A percentile compares a stretch with the other conserved stretches of the same genome.
phyloP scores from a whole-genome alignment of 2,113 vertebrate genomes.

The Globicephala melas region DNA sequence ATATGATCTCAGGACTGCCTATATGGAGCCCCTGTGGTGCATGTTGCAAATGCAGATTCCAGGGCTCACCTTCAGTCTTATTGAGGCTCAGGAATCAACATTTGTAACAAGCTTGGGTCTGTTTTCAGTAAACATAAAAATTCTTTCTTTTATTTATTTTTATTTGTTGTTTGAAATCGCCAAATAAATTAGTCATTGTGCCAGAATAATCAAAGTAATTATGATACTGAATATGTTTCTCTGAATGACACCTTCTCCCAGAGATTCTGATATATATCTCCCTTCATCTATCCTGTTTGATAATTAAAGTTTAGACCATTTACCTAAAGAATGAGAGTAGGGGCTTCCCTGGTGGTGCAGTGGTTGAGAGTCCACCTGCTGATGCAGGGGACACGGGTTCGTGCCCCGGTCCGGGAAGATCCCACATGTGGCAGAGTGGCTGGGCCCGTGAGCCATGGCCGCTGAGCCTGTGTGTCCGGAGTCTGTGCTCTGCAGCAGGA shows the following conservation, averaged over 20 bases:
- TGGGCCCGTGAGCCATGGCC: too few species aligned
- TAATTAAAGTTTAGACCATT: neutral
- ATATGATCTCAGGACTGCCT: neutral
- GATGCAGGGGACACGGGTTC: too few species aligned
- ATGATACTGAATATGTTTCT: neutral
- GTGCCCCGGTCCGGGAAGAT: too few species aligned
- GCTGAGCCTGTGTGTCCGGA: too few species aligned
- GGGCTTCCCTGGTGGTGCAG: too few species aligned
- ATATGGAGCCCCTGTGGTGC: neutral
- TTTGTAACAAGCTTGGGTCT: neutral
- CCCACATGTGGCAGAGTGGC: too few species aligned
- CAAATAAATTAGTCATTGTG: neutral
- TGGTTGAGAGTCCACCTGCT: too few species aligned
- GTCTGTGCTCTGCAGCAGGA: too few species aligned
- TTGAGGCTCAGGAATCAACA: neutral
- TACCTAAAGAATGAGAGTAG: neutral
- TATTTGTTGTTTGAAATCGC: neutral
- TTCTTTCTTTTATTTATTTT: neutral
- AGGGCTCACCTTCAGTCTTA: neutral
- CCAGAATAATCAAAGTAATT: slow-evolving; percentile 23
- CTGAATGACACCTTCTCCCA: neutral
- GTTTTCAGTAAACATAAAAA: neutral
- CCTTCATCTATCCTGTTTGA: neutral
- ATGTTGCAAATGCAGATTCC: neutral
- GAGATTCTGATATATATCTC: neutral